Percentiles rank a stretch among this genome's conserved stretches.
Conservation (phyloP, 2,797 vertebrate genomes). For the Aplochiton taeniatus region DNA sequence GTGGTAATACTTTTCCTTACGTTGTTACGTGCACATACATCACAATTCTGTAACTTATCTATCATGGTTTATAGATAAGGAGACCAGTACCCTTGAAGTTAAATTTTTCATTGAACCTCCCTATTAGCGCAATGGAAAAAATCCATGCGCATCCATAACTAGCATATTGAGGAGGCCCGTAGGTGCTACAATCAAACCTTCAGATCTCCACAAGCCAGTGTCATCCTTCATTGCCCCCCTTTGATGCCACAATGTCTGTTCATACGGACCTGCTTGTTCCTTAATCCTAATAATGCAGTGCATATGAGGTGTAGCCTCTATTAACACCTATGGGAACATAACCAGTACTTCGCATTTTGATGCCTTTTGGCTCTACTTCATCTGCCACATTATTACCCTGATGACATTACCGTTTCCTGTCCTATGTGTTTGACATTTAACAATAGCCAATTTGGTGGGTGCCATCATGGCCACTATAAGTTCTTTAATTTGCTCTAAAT, state of each 20-base stretch:
- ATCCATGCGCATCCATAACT: not conserved
- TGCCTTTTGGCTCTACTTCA: not conserved
- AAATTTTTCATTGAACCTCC: not conserved
- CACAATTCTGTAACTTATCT: not conserved
- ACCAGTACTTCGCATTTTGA: not conserved
- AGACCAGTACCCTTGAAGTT: conserved; percentile 2
- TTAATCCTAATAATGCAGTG: not conserved
- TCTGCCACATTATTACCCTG: too few species aligned
- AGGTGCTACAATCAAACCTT: not conserved
- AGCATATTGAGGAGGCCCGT: too few species aligned
- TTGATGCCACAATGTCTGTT: not conserved
- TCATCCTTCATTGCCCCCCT: not conserved
- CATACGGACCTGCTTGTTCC: not conserved
- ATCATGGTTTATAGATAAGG: not conserved
- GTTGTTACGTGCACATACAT: conserved; percentile 8
- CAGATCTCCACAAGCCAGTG: not conserved
- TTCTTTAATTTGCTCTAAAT: too few species aligned
- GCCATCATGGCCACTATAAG: too few species aligned
- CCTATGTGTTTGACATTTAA: too few species aligned
- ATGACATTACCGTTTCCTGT: too few species aligned
- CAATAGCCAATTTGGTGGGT: too few species aligned
- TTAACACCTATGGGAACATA: not conserved
- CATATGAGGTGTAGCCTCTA: too few species aligned
- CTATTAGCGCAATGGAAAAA: not conserved
- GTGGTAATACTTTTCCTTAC: not conserved